phyloP scores from a whole-genome alignment of 2,888 invertebrate genomes.

The Ichneumon xanthorius region DNA sequence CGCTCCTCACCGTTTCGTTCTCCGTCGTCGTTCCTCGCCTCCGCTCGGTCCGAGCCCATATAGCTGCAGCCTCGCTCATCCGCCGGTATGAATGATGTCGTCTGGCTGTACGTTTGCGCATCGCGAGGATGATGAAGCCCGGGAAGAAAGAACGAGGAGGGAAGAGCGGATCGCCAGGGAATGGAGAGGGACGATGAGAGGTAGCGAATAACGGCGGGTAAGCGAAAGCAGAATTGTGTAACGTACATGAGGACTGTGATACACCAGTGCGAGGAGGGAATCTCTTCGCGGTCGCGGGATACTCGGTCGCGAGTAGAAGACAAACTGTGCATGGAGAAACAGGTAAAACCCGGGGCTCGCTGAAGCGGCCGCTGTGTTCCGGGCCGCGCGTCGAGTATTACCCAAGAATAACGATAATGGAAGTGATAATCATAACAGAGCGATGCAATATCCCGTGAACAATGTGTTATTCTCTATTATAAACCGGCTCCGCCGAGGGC shows the following conservation, averaged over 20 bases:
- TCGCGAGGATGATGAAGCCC: slow-evolving; percentile 11
- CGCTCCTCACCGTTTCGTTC: background rate
- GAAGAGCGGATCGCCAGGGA: slow-evolving; percentile 14
- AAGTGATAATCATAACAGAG: slow-evolving; percentile 75
- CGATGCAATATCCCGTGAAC: slow-evolving; percentile 73
- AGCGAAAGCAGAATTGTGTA: slow-evolving; percentile 40
- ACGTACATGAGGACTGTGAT: slow-evolving; percentile 31
- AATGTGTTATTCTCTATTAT: slow-evolving; percentile 74
- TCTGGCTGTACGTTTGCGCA: slow-evolving; percentile 30
- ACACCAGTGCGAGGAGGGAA: slow-evolving; percentile 14
- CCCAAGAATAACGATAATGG: slow-evolving; percentile 73
- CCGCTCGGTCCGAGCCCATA: slow-evolving; percentile 9
- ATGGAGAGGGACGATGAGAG: slow-evolving; percentile 16
- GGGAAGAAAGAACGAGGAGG: slow-evolving; percentile 18
- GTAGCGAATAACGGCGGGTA: slow-evolving; percentile 2
- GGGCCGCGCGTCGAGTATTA: slow-evolving; percentile 66
- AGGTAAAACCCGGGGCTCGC: slow-evolving; percentile 43
- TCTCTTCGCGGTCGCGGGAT: slow-evolving; percentile 50
- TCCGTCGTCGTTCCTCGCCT: slow-evolving; percentile 8
- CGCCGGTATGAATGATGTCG: slow-evolving; percentile 59
- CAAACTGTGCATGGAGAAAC: slow-evolving; percentile 42
- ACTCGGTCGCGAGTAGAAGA: slow-evolving; percentile 48
- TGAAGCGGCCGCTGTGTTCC: slow-evolving; percentile 42
- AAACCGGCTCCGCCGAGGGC: slow-evolving; percentile 9
- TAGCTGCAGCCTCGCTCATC: slow-evolving; percentile 35